phyloP scores from a whole-genome alignment of 2,888 invertebrate genomes.

The Lithosia quadra region DNA sequence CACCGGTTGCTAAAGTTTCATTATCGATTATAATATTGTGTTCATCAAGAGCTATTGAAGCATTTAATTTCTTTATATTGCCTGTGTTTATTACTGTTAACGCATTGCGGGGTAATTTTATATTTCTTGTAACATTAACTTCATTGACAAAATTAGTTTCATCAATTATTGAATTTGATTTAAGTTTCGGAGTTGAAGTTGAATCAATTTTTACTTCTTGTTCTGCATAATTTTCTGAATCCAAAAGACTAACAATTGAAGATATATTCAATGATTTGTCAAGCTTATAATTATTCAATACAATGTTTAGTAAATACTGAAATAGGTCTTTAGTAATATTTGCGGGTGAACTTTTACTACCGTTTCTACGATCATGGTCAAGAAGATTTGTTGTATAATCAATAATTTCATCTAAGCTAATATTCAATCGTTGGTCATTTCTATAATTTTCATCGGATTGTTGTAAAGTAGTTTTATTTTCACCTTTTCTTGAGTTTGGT shows the following conservation, averaged over 20 bases:
- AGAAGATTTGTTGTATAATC: background rate
- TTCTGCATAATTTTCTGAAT: background rate
- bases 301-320: background rate
- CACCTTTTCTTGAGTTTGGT: background rate
- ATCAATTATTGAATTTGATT: background rate
- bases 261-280: background rate
- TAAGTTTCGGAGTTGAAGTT: background rate
- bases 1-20: background rate
- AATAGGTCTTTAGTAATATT: background rate
- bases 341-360: background rate
- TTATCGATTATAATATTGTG: background rate
- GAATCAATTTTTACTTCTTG: background rate
- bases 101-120: background rate
- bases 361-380: background rate
- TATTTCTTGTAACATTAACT: background rate
- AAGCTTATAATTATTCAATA: background rate
- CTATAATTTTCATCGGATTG: background rate
- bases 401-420: background rate
- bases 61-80: background rate
- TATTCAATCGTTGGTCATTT: background rate
- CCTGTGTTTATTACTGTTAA: constrained; percentile 4
- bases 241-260: background rate
- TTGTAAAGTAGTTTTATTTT: background rate
- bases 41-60: background rate
- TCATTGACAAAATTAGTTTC: background rate